These are phyloP conservation scores for Channa striata DNA, from an alignment of 2,797 vertebrate genomes.

Conservation along the genomic window DNA sequence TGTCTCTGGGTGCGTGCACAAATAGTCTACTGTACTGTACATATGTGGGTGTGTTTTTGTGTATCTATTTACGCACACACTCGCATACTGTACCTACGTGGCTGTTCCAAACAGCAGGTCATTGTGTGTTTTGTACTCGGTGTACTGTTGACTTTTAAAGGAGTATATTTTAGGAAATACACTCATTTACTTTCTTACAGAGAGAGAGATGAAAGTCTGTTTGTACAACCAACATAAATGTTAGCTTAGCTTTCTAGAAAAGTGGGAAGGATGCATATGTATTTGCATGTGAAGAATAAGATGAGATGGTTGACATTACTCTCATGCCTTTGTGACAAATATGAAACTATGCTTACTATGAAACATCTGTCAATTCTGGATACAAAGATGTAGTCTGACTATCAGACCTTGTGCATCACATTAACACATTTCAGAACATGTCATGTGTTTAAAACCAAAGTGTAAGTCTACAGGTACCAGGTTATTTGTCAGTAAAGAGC, in stretches of 20 bases:
- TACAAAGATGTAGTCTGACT: no score
- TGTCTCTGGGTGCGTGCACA: slow-evolving; percentile 25
- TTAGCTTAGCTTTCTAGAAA: no score
- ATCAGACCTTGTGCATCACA: no score
- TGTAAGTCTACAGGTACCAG: not conserved
- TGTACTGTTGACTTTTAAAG: slow-evolving; percentile 4
- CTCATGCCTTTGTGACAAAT: no score
- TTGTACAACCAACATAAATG: no score
- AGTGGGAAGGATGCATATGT: no score
- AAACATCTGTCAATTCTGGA: no score
- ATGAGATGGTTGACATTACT: not conserved
- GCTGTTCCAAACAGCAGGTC: slow-evolving; percentile 12
- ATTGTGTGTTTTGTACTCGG: slow-evolving; percentile 23
- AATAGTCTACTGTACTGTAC: slow-evolving; percentile 1
- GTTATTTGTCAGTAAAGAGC: not conserved
- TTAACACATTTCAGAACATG: no score
- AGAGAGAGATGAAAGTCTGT: not conserved
- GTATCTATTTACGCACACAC: slow-evolving; percentile 31
- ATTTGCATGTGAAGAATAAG: no score
- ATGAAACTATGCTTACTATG: no score
- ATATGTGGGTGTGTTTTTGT: slow-evolving; percentile 29
- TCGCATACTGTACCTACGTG: no score
- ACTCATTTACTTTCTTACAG: not conserved
- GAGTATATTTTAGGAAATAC: not conserved
- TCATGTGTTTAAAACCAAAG: not conserved